Evolutionary conservation across 2,888 invertebrate species (phyloP).

Genomic region (Euspilapteryx auroguttella): DNA sequence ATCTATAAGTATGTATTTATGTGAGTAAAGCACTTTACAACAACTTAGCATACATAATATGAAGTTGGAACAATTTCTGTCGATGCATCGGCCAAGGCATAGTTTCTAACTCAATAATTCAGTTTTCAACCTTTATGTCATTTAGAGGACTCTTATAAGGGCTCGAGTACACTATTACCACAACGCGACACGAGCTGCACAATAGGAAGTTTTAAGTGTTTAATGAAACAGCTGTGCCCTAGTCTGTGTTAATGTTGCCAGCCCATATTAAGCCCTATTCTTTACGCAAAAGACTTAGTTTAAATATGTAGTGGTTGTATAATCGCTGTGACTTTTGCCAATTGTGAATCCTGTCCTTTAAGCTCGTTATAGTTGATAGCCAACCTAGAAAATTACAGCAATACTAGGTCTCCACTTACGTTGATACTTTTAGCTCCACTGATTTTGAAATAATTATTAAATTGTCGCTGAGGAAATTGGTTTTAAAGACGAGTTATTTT

Average conservation of each 20-base stretch:
- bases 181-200: too few species aligned
- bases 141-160: constrained; percentile 14
- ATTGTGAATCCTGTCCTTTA: constrained; percentile 16
- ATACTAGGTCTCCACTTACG: not conserved
- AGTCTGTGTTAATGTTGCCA: too few species aligned
- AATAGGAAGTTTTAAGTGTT: too few species aligned
- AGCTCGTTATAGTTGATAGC: constrained; percentile 20
- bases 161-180: too few species aligned
- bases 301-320: too few species aligned
- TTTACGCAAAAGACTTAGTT: too few species aligned
- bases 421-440: not conserved
- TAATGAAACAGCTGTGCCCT: too few species aligned
- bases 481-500: too few species aligned
- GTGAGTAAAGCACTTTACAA: too few species aligned
- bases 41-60: not conserved
- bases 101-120: constrained; percentile 20
- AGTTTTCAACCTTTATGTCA: constrained; percentile 21
- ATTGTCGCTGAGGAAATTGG: not conserved
- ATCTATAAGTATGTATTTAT: too few species aligned
- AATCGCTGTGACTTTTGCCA: too few species aligned
- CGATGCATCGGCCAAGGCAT: constrained; percentile 4
- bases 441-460: not conserved
- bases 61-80: not conserved
- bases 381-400: constrained; percentile 11
- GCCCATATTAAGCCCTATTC: too few species aligned